phyloP scores from a whole-genome alignment of 2,888 invertebrate genomes.

The Liposcelis brunnea region DNA sequence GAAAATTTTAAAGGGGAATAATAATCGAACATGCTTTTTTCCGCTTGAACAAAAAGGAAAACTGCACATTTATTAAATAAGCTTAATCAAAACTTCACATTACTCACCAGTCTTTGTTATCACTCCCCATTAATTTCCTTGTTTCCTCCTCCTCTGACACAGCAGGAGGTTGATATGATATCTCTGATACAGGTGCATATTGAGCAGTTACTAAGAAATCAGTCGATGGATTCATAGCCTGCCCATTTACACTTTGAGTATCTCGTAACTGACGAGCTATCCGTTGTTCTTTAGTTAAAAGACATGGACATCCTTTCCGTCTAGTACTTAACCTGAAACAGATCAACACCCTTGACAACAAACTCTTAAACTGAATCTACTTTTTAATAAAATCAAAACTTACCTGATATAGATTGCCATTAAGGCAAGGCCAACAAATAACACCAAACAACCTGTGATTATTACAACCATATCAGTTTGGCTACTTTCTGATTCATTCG shows the following conservation, averaged over 20 bases:
- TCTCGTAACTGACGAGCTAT: conserved; percentile 21
- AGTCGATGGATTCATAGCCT: conserved; percentile 48
- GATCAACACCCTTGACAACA: conserved; percentile 12
- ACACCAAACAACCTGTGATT: conserved; percentile 42
- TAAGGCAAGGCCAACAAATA: conserved; percentile 40
- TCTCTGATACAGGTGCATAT: conserved; percentile 57
- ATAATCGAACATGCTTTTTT: too few species aligned
- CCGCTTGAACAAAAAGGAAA: too few species aligned
- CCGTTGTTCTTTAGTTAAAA: conserved; percentile 21
- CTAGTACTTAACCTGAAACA: conserved; percentile 16
- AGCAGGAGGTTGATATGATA: conserved; percentile 37
- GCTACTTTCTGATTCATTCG: conserved; percentile 11
- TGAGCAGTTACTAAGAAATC: conserved; percentile 55
- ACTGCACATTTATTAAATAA: too few species aligned
- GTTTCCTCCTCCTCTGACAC: conserved; percentile 46
- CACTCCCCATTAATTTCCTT: conserved; percentile 49
- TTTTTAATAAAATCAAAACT: too few species aligned
- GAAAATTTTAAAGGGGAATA: too few species aligned
- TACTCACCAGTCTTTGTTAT: conserved; percentile 52
- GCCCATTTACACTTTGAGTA: conserved; percentile 22
- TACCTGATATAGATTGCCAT: conserved; percentile 25
- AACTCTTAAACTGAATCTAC: conserved; percentile 16
- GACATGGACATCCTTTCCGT: conserved; percentile 21
- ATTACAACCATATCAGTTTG: conserved; percentile 31
- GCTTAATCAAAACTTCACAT: too few species aligned